Base-by-base conservation (phyloP, 2,888 invertebrate genomes). In the Pteria penguin region DNA sequence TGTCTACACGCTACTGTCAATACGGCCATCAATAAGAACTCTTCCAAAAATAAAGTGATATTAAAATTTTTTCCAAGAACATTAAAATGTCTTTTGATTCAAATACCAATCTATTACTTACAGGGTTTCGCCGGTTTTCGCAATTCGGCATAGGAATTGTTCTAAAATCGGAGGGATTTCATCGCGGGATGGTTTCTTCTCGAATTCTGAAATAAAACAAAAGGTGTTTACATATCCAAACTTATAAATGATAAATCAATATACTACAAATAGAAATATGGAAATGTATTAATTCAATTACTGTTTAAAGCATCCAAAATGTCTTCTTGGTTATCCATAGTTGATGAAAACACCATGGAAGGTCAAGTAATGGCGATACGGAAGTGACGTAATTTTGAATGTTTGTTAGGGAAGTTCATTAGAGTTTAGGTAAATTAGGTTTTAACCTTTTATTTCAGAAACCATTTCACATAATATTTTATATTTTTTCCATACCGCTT, bases 121-220 rank as follows among this genome's bases (percentile, higher is more conserved):
- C 82, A 98, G 95, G 52, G 97, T 97, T 93, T 98, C 97, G 82
- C 98, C 98, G 88, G 97, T 97, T 93, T 96, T 96, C 4, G 98
- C 98, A 84, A 98, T 97, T 93, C 96, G 96, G 84, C 94, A 94
- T 84, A 98, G 94, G 92, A 97, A 98, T 78, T 97, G 97, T 89
- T 98, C 97, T 77, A 98, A 93, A 90, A 97, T 95, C 80, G 95
- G 95, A 26, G 97, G 97, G 87, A 98, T 97, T 87, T 96, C 96
- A 92, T 95, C 95, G 18, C 95, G 8, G 8, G 45, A 95, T 86
- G 94, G 94, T 92, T 95, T 92, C 89, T 95, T 94, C 92, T 97
- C 91, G 75, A 91, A 92, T 71, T 88, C 91, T 91, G 84, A 70
- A 86, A 81, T 73, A 32, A 69, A 79, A 79, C 70, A 60, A 33